Evolutionary conservation across 2,113 vertebrate genomes (phyloP).

Genomic region (Sphaerodactylus townsendi): DNA sequence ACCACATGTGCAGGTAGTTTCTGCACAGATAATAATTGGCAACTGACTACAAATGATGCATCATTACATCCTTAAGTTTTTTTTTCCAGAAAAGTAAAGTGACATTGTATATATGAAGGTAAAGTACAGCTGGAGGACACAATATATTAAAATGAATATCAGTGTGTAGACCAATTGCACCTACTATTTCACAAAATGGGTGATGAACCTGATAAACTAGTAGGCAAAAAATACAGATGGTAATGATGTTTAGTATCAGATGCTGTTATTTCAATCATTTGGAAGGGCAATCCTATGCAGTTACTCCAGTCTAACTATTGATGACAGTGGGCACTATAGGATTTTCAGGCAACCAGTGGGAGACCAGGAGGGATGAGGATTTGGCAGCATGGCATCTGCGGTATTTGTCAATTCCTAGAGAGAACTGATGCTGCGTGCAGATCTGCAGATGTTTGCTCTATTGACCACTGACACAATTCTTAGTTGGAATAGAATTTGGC

Average conservation of each 20-base stretch:
- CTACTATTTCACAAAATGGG: background rate
- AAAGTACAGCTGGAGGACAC: background rate
- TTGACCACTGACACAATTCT: too few relatives aligned
- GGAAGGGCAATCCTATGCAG: background rate
- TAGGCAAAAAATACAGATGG: background rate
- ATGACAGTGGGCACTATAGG: too few relatives aligned
- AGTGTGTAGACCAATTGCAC: background rate
- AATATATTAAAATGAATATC: background rate
- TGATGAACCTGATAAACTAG: background rate
- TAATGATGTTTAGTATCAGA: background rate
- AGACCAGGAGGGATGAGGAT: too few relatives aligned
- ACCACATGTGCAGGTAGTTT: constrained; percentile 25
- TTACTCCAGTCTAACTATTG: too few relatives aligned
- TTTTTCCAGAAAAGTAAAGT: constrained; percentile 1
- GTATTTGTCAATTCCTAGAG: too few relatives aligned
- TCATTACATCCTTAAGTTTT: constrained; percentile 37
- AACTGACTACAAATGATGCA: constrained; percentile 34
- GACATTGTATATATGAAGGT: constrained; percentile 3
- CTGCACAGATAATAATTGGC: constrained; percentile 33
- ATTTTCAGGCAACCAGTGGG: too few relatives aligned
- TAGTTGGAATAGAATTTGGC: too few relatives aligned
- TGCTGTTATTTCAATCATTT: background rate
- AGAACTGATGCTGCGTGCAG: too few relatives aligned
- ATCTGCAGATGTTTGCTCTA: too few relatives aligned
- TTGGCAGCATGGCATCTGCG: too few relatives aligned